phyloP scores from a whole-genome alignment of 2,888 invertebrate genomes.

The Biston betularia region DNA sequence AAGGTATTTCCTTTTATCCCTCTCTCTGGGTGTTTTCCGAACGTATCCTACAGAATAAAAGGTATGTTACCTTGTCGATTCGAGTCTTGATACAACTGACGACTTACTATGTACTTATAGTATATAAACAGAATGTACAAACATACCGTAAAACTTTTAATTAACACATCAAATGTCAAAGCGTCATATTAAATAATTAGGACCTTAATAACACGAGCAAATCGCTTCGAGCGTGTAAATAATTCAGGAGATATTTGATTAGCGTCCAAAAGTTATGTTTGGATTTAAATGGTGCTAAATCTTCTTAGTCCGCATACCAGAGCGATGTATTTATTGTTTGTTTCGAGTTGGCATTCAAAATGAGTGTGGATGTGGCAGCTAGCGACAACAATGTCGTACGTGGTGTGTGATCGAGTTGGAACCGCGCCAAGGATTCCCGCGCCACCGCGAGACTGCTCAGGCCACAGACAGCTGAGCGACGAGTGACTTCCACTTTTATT shows the following conservation, averaged over 20 bases:
- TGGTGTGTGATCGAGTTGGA: slow-evolving; percentile 76
- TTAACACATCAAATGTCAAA: slow-evolving; percentile 46
- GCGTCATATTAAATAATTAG: slow-evolving; percentile 57
- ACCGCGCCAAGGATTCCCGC: slow-evolving; percentile 62
- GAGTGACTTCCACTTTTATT: slow-evolving; percentile 81
- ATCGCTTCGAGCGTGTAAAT: slow-evolving; percentile 59
- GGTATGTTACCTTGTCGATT: slow-evolving; percentile 44
- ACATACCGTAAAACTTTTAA: slow-evolving; percentile 7
- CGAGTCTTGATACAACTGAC: slow-evolving; percentile 19
- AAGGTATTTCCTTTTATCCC: slow-evolving; percentile 62
- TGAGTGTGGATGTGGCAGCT: slow-evolving; percentile 56
- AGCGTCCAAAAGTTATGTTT: slow-evolving; percentile 66
- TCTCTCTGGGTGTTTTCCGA: slow-evolving; percentile 56
- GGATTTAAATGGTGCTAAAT: slow-evolving; percentile 62
- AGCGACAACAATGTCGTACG: slow-evolving; percentile 60
- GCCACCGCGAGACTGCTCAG: slow-evolving; percentile 65
- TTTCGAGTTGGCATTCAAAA: slow-evolving; percentile 57
- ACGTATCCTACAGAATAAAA: slow-evolving; percentile 53
- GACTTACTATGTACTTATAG: neutral
- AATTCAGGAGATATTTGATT: slow-evolving; percentile 73
- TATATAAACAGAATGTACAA: neutral
- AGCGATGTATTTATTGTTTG: slow-evolving; percentile 56
- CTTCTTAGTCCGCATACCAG: slow-evolving; percentile 49
- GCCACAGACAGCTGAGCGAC: slow-evolving; percentile 74
- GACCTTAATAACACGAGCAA: slow-evolving; percentile 56